Conservation (phyloP, 2,888 invertebrate genomes). For the Pollenia labialis region DNA sequence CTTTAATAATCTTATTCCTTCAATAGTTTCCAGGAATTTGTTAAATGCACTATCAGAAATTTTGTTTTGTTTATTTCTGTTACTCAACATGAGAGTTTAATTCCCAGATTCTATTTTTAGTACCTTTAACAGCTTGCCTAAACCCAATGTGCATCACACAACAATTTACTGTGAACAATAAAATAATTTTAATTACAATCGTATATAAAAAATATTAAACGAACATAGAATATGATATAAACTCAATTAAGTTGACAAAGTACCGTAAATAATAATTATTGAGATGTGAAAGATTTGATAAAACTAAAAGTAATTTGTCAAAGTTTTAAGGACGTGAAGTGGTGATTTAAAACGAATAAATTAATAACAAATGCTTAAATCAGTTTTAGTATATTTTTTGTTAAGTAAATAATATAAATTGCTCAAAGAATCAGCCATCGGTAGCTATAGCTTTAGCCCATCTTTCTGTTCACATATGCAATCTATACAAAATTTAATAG, state of each 20-base stretch:
- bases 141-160: not conserved
- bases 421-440: not conserved
- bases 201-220: not conserved
- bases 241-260: slow-evolving; percentile 18
- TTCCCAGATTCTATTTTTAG: no score
- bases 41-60: no score
- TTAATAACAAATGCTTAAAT: no score
- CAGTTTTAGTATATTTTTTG: no score
- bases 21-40: no score
- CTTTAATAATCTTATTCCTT: no score
- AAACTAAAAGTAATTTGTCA: slow-evolving; percentile 25
- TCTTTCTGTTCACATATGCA: no score
- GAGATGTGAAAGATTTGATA: slow-evolving; percentile 8
- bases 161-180: not conserved
- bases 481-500: no score
- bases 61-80: no score
- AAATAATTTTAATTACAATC: not conserved
- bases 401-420: not conserved
- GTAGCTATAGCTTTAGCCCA: no score
- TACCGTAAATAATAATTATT: not conserved
- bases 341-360: not conserved
- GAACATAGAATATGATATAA: not conserved
- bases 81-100: no score
- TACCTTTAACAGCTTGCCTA: no score
- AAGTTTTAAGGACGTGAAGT: slow-evolving; percentile 11